Conservation (phyloP, 2,113 vertebrate species). For the Neotragus pygmaeus region DNA sequence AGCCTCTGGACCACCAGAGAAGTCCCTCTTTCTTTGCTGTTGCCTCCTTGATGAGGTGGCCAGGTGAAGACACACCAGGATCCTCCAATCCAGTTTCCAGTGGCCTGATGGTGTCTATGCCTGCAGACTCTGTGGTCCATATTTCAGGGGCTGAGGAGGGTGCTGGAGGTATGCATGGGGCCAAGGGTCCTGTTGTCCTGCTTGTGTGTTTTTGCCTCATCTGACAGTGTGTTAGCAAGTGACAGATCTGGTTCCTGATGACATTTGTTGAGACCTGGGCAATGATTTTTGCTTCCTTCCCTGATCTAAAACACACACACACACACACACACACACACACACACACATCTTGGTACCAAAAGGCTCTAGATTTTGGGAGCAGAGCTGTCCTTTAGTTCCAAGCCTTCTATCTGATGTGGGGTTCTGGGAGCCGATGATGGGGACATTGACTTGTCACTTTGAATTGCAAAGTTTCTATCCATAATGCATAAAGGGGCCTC, state of each 20-base stretch:
- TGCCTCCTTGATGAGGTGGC: background rate
- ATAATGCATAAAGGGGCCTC: conserved; percentile 79
- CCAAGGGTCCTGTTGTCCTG: no score
- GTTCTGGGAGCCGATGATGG: background rate
- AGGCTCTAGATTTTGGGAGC: background rate
- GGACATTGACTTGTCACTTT: conserved; percentile 66
- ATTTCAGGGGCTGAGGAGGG: background rate
- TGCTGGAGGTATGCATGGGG: accelerated
- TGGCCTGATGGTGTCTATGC: background rate
- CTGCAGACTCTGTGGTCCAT: background rate
- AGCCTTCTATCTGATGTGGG: background rate
- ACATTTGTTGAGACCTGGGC: background rate
- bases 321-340: background rate
- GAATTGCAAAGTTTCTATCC: conserved; percentile 78
- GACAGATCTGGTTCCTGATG: background rate
- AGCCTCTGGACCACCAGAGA: background rate
- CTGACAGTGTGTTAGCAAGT: background rate
- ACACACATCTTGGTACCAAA: background rate
- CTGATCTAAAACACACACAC: background rate
- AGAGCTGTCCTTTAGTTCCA: background rate
- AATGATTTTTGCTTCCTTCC: background rate
- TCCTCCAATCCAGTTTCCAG: background rate
- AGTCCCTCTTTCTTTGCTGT: background rate
- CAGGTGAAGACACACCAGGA: background rate
- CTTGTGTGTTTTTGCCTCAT: background rate